These are phyloP conservation scores for Procapra przewalskii DNA, from an alignment of 2,113 vertebrate genomes.

Conservation along the genomic window DNA sequence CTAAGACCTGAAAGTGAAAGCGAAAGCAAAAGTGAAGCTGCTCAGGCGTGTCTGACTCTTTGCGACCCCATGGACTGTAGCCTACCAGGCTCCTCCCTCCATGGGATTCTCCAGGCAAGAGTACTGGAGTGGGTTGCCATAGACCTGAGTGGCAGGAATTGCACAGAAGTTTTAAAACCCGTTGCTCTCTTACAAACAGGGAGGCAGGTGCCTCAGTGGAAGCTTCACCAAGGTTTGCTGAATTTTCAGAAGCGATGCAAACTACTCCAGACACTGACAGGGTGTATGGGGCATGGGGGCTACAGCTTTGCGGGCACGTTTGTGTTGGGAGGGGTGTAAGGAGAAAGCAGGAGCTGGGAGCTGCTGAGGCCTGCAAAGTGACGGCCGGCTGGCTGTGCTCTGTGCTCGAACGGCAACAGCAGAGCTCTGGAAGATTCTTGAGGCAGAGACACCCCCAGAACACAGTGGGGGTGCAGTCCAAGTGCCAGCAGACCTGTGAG, in stretches of 20 bases:
- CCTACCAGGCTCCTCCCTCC: too few relatives aligned
- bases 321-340: background rate
- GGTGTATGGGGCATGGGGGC: accelerated
- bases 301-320: background rate
- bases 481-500: background rate
- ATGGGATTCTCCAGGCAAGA: too few relatives aligned
- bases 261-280: background rate
- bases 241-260: background rate
- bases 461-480: background rate
- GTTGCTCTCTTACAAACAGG: background rate
- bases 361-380: background rate
- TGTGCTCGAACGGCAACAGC: background rate
- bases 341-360: background rate
- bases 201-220: background rate
- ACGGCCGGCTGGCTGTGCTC: background rate
- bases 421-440: background rate
- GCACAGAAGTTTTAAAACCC: background rate
- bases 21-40: too few relatives aligned
- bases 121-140: too few relatives aligned
- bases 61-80: too few relatives aligned
- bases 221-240: background rate
- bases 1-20: background rate
- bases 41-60: too few relatives aligned
- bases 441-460: background rate
- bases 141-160: background rate